A percentile compares a stretch with the other conserved stretches of the same genome.
These are phyloP conservation scores for Eudasyphora cyanicolor DNA, from an alignment of 2,888 invertebrate genomes.

Conservation along the genomic window DNA sequence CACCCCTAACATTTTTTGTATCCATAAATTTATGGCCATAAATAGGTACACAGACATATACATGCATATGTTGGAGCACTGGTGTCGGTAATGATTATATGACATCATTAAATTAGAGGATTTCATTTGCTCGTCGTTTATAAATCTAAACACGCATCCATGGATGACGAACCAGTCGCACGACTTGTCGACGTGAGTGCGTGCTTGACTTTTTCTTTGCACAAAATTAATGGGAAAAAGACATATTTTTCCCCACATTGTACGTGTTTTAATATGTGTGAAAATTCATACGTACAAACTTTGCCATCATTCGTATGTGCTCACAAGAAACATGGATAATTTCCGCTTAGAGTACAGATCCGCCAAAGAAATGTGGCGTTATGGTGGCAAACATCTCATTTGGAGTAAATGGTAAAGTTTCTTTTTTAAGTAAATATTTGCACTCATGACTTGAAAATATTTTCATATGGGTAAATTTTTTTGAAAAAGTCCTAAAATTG, in stretches of 20 bases:
- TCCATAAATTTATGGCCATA: too few species aligned
- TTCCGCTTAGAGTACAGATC: too few species aligned
- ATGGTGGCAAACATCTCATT: too few species aligned
- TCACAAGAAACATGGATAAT: background rate
- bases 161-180: background rate
- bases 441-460: too few species aligned
- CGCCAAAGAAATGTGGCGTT: too few species aligned
- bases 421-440: too few species aligned
- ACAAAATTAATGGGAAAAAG: background rate
- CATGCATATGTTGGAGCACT: background rate
- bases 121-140: background rate
- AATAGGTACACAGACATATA: background rate
- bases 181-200: background rate
- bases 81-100: background rate
- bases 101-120: background rate
- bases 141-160: background rate
- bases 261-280: slow-evolving; percentile 5
- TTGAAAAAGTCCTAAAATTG: too few species aligned
- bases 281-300: background rate
- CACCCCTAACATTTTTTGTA: too few species aligned
- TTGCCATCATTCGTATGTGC: background rate
- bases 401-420: too few species aligned
- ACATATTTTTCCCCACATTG: background rate
- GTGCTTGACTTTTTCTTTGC: background rate
- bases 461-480: too few species aligned